Percentiles rank a stretch among this genome's conserved stretches.
These are phyloP conservation scores for Hippolais icterina DNA, from an alignment of 2,113 vertebrate species.

Conservation along the genomic window DNA sequence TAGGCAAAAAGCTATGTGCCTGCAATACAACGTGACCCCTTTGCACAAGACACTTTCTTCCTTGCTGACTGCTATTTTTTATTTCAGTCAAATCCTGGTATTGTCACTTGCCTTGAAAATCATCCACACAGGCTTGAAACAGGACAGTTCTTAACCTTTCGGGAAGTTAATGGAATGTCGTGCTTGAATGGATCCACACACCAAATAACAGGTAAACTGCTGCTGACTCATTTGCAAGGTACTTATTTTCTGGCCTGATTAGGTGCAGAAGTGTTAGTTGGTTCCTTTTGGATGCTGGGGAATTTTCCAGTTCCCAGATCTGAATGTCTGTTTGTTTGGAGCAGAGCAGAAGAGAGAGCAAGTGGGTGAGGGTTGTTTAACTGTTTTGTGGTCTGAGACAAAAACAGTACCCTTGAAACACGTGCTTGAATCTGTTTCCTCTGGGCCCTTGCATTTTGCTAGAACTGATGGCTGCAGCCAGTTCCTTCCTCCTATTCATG, in stretches of 20 bases:
- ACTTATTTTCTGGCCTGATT: background rate
- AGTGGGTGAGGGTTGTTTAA: background rate
- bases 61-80: background rate
- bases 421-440: background rate
- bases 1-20: background rate
- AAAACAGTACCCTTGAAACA: background rate
- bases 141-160: slow-evolving; percentile 88
- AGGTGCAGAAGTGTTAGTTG: background rate
- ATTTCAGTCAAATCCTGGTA: slow-evolving; percentile 84
- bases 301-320: background rate
- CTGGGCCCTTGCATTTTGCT: background rate
- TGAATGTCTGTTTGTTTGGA: background rate
- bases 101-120: slow-evolving; percentile 95
- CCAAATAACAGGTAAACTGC: slow-evolving; percentile 85
- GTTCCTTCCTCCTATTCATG: background rate
- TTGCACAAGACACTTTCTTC: background rate
- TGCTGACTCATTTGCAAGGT: background rate
- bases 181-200: slow-evolving; percentile 84
- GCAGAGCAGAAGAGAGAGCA: background rate
- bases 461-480: background rate
- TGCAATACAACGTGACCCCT: accelerated
- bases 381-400: background rate
- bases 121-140: slow-evolving; percentile 91
- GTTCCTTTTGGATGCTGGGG: background rate
- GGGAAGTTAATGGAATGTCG: slow-evolving; percentile 92